Conservation (phyloP, 2,113 vertebrate genomes). For the Centropus bengalensis region DNA sequence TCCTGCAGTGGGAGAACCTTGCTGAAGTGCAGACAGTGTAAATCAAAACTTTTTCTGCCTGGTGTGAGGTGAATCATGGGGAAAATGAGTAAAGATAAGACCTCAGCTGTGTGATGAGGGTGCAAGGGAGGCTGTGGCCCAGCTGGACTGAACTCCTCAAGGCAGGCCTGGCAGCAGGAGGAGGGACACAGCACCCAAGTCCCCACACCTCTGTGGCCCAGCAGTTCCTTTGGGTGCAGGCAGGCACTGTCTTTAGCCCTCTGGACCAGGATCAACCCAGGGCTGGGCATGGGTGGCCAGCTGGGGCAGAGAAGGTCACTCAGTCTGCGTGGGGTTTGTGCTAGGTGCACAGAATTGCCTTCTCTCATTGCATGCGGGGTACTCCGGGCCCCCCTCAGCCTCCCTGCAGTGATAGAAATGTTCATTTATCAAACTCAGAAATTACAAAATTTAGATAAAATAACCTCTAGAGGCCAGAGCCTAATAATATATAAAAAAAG, state of each 20-base stretch:
- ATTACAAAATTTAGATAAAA: constrained; percentile 6
- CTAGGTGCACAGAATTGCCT: neutral
- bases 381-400: neutral
- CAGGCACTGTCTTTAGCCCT: neutral
- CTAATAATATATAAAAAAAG: neutral
- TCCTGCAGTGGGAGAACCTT: neutral
- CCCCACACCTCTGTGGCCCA: neutral
- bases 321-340: neutral
- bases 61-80: neutral
- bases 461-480: neutral
- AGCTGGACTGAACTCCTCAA: accelerated
- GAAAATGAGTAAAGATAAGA: neutral
- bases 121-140: neutral
- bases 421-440: neutral
- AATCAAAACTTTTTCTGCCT: neutral
- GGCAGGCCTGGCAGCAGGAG: neutral
- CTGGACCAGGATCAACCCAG: neutral
- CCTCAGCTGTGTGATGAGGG: neutral
- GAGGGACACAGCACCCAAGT: neutral
- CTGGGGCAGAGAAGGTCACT: neutral
- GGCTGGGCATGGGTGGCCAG: accelerated
- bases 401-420: neutral
- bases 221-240: neutral
- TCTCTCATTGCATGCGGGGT: neutral
- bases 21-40: neutral